Evolutionary conservation across 2,113 vertebrate species (phyloP).

Genomic region (Fregetta grallaria): DNA sequence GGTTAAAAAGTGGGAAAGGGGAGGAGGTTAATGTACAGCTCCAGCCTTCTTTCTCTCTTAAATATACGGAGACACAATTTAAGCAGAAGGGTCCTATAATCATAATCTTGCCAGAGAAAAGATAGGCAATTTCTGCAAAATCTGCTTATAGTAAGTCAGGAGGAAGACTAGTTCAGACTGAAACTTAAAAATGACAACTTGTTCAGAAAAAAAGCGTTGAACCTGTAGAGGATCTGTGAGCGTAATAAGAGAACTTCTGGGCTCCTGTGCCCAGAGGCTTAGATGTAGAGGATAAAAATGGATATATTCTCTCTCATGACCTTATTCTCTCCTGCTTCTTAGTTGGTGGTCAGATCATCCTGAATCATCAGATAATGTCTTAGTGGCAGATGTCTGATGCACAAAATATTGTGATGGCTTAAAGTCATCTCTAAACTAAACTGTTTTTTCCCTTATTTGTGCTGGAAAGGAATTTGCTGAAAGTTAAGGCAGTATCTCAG

Average conservation of each 20-base stretch:
- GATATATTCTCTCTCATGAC: neutral
- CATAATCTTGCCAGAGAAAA: neutral
- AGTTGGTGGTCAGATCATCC: neutral
- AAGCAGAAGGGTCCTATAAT: neutral
- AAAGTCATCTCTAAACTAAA: neutral
- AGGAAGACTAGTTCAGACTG: neutral
- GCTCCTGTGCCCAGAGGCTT: neutral
- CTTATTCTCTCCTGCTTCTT: neutral
- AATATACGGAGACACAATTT: neutral
- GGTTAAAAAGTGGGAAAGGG: neutral
- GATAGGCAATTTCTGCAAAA: neutral
- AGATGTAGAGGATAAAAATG: neutral
- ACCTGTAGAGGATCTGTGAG: neutral
- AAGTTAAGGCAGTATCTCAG: neutral
- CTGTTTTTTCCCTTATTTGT: neutral
- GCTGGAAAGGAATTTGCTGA: neutral
- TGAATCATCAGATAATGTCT: neutral
- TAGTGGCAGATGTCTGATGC: neutral
- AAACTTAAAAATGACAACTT: neutral
- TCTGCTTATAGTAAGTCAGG: neutral
- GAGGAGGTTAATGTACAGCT: neutral
- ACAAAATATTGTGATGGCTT: neutral
- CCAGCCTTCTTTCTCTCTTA: neutral
- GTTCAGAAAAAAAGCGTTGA: neutral
- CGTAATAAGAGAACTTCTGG: neutral